Percentiles rank a stretch among this genome's conserved stretches.
phyloP scores from a whole-genome alignment of 2,888 invertebrate genomes.

The Schizotus pectinicornis region DNA sequence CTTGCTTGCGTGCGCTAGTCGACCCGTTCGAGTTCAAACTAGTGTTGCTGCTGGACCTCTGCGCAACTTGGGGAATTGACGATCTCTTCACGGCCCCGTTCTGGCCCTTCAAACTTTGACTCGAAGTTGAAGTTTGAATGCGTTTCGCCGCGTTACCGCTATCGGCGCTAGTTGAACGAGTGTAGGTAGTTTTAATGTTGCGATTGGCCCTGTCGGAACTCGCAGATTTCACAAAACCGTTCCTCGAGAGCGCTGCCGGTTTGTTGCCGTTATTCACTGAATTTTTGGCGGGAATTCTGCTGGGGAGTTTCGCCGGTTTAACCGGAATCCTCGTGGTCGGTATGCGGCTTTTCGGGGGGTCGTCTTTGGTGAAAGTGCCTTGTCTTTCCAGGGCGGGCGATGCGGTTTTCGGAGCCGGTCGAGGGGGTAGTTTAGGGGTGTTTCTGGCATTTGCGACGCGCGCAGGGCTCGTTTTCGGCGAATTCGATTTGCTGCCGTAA shows the following conservation, averaged over 20 bases:
- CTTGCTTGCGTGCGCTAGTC: slow-evolving; percentile 62
- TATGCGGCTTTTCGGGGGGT: slow-evolving; percentile 48
- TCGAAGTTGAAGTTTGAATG: slow-evolving; percentile 63
- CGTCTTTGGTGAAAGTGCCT: slow-evolving; percentile 92
- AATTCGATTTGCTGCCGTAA: slow-evolving; percentile 36
- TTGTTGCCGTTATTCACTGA: slow-evolving; percentile 55
- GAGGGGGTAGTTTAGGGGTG: slow-evolving; percentile 34
- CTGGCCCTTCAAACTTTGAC: slow-evolving; percentile 63
- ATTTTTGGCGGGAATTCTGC: slow-evolving; percentile 52
- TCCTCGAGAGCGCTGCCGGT: slow-evolving; percentile 43
- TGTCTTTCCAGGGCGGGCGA: slow-evolving; percentile 74
- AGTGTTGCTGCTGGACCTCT: slow-evolving; percentile 67
- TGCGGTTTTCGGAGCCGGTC: slow-evolving; percentile 25
- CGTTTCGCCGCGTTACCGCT: slow-evolving; percentile 41
- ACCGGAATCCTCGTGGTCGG: slow-evolving; percentile 14
- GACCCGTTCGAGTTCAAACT: slow-evolving; percentile 62
- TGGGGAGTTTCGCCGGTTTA: slow-evolving; percentile 37
- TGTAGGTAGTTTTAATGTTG: slow-evolving; percentile 42
- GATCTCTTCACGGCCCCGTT: slow-evolving; percentile 48
- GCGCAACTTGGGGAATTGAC: slow-evolving; percentile 43
- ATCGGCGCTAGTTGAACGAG: slow-evolving; percentile 56
- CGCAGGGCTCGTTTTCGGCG: slow-evolving; percentile 40
- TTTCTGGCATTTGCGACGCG: slow-evolving; percentile 31
- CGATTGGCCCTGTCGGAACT: slow-evolving; percentile 47
- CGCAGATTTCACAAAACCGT: slow-evolving; percentile 45